Conservation (phyloP, 2,888 invertebrate genomes). For the Sinodicranocentrus sp. region DNA sequence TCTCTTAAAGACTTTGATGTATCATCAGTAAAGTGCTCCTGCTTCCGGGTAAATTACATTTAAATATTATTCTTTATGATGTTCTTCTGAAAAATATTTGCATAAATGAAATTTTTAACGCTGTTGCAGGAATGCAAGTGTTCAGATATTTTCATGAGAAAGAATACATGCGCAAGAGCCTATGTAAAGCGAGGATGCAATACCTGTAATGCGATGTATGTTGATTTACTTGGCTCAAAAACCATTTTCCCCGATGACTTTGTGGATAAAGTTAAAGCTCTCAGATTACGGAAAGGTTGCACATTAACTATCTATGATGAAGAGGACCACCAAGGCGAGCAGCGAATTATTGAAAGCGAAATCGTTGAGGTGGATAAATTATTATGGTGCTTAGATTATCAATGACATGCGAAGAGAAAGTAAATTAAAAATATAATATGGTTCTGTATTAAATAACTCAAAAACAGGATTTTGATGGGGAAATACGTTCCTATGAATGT, state of each 20-base stretch:
- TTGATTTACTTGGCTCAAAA: neutral
- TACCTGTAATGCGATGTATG: conserved; percentile 34
- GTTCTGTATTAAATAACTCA: neutral
- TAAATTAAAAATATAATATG: neutral
- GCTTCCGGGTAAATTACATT: neutral
- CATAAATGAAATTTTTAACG: neutral
- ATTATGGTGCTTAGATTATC: neutral
- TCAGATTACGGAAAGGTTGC: conserved; percentile 49
- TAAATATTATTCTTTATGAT: neutral
- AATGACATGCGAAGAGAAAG: neutral
- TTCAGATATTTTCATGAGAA: conserved; percentile 45
- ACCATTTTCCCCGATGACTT: neutral
- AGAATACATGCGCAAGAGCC: conserved; percentile 35
- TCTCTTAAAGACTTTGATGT: neutral
- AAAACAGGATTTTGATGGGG: conserved; percentile 12
- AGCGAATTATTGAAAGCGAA: neutral
- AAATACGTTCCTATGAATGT: conserved; percentile 21
- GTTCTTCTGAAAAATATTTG: neutral
- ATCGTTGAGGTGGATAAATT: conserved; percentile 16
- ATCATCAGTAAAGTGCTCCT: neutral
- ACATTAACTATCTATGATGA: conserved; percentile 6
- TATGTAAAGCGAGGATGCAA: conserved; percentile 50
- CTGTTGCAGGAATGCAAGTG: conserved; percentile 51
- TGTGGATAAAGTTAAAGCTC: neutral
- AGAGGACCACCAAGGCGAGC: conserved; percentile 28